Conservation (phyloP, 2,888 invertebrate species). For the Adelphocoris suturalis region DNA sequence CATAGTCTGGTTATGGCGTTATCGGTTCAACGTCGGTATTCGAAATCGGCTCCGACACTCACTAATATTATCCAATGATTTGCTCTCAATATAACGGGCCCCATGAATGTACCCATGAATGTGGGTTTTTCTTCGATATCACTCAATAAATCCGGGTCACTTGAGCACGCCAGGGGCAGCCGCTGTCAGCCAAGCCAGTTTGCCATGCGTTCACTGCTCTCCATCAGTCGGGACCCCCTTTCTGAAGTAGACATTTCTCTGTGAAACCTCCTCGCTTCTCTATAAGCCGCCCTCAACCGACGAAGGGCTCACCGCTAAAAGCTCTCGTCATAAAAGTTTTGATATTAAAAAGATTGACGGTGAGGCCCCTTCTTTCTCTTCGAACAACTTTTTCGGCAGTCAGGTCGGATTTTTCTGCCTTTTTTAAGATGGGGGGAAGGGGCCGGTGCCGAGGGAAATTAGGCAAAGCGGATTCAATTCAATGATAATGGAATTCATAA, state of each 20-base stretch:
- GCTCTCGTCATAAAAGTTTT: conserved; percentile 66
- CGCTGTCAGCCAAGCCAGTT: conserved; percentile 2
- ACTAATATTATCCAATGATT: too few species aligned
- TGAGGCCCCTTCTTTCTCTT: background rate
- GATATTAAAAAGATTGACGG: conserved; percentile 69
- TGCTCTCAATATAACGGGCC: background rate
- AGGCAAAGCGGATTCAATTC: conserved; percentile 69
- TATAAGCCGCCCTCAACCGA: background rate
- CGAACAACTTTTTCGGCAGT: conserved; percentile 68
- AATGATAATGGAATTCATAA: conserved; percentile 68
- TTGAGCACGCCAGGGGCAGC: background rate
- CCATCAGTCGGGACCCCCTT: background rate
- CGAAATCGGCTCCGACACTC: too few species aligned
- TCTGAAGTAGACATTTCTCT: conserved; percentile 33
- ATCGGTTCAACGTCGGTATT: too few species aligned
- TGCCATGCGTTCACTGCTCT: conserved; percentile 32
- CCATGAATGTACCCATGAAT: background rate
- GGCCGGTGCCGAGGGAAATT: conserved; percentile 69
- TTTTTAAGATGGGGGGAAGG: conserved; percentile 27
- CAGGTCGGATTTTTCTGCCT: conserved; percentile 59
- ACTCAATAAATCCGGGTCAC: conserved; percentile 32
- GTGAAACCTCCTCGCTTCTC: background rate
- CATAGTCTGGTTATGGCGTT: too few species aligned
- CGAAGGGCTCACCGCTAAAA: conserved; percentile 41
- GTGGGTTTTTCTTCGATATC: background rate